Percentiles rank a stretch among this genome's conserved stretches.
phyloP scores from a whole-genome alignment of 2,888 invertebrate genomes.

The Alviniconcha strummeri region DNA sequence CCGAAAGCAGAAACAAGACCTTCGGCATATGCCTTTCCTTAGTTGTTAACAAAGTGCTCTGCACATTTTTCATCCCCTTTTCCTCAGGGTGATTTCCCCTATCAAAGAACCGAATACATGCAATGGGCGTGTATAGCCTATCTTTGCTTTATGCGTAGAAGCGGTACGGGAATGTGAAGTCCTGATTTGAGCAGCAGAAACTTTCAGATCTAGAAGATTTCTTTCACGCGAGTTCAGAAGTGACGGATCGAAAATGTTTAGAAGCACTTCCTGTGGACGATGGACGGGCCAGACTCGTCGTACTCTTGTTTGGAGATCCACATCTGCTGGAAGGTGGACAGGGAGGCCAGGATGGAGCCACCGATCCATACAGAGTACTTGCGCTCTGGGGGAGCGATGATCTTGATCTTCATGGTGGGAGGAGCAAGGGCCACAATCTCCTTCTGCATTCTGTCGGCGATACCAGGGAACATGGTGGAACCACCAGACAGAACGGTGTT shows the following conservation, averaged over 20 bases:
- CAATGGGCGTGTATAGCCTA: background rate
- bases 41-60: no score
- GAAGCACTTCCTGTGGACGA: slow-evolving; percentile 98
- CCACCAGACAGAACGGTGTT: slow-evolving; percentile 89
- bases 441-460: slow-evolving; percentile 98
- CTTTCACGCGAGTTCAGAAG: background rate
- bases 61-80: no score
- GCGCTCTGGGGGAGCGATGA: slow-evolving; percentile 94
- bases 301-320: slow-evolving; percentile 78
- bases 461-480: slow-evolving; percentile 97
- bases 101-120: background rate
- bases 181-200: slow-evolving; percentile 21
- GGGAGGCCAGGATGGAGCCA: slow-evolving; percentile 65
- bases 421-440: slow-evolving; percentile 91
- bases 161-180: background rate
- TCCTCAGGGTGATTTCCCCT: no score
- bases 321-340: slow-evolving; percentile 81
- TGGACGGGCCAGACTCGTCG: slow-evolving; percentile 95
- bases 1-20: no score
- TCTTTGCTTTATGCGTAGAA: slow-evolving; percentile 20
- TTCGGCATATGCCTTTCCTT: no score
- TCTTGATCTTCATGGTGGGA: slow-evolving; percentile 80
- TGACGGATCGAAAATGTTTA: slow-evolving; percentile 66
- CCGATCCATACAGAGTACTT: slow-evolving; percentile 85
- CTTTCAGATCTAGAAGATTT: slow-evolving; percentile 4